phyloP scores from a whole-genome alignment of 2,797 vertebrate species.

The Vultur gryphus region DNA sequence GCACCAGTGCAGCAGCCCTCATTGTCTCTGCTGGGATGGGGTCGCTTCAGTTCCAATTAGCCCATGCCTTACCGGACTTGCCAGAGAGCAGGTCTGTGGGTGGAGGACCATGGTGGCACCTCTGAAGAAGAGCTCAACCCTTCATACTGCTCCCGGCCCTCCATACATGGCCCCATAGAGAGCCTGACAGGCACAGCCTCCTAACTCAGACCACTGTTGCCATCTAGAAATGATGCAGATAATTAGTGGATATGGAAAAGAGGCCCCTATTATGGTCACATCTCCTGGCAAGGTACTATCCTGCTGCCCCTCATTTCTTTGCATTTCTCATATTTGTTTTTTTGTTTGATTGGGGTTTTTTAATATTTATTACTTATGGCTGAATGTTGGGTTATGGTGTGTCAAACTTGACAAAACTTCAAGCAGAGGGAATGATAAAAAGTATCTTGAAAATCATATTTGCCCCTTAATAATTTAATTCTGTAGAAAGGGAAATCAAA shows the following conservation, averaged over 20 bases:
- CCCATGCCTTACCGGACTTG: too few species aligned
- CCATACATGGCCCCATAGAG: not conserved
- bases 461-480: slow-evolving; percentile 57
- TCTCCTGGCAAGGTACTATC: not conserved
- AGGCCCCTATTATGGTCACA: rapidly evolving
- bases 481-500: slow-evolving; percentile 60
- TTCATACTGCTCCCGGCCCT: not conserved
- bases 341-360: not conserved
- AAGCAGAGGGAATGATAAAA: slow-evolving; percentile 34
- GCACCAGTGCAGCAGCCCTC: not conserved
- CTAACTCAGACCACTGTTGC: not conserved
- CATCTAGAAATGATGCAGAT: not conserved
- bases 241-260: not conserved
- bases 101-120: not conserved
- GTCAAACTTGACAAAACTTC: slow-evolving; percentile 51
- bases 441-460: slow-evolving; percentile 49
- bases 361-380: slow-evolving; percentile 14
- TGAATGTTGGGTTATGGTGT: not conserved
- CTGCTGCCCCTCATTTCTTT: not conserved
- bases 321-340: not conserved
- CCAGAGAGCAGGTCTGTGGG: not conserved
- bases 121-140: not conserved
- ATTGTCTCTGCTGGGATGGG: not conserved
- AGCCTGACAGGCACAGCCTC: not conserved
- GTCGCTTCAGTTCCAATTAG: not conserved